phyloP scores from a whole-genome alignment of 1,140 invertebrate species.

The Caenorhabditis tropicalis region DNA sequence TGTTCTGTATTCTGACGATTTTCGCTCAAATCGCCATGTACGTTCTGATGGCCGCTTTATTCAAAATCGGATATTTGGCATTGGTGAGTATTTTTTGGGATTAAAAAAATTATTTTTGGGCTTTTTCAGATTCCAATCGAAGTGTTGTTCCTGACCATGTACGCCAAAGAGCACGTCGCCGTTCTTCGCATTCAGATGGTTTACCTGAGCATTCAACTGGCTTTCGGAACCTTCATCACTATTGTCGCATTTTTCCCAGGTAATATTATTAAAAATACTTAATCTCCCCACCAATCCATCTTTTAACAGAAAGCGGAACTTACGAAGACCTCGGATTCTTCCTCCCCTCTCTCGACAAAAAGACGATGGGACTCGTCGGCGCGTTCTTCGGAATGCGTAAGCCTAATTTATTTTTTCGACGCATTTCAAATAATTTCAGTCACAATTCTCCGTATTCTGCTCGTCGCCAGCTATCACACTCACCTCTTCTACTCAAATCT shows the following conservation, averaged over 20 bases:
- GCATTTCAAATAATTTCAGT: neutral
- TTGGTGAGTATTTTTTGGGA: neutral
- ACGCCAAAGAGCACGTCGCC: neutral
- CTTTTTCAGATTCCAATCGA: neutral
- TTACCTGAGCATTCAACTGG: neutral
- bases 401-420: neutral
- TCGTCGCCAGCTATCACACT: neutral
- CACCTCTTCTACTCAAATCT: conserved; percentile 13
- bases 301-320: neutral
- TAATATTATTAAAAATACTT: neutral
- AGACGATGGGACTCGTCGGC: neutral
- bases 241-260: neutral
- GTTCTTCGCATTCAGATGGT: neutral
- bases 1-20: neutral
- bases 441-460: neutral
- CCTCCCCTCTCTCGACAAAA: neutral
- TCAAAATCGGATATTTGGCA: neutral
- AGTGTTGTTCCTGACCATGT: neutral
- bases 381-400: neutral
- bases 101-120: neutral
- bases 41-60: neutral
- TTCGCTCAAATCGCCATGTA: neutral
- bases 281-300: neutral
- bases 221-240: neutral
- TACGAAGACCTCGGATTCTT: neutral